phyloP scores from a whole-genome alignment of 2,888 invertebrate species.

The Tupiocoris notatus region DNA sequence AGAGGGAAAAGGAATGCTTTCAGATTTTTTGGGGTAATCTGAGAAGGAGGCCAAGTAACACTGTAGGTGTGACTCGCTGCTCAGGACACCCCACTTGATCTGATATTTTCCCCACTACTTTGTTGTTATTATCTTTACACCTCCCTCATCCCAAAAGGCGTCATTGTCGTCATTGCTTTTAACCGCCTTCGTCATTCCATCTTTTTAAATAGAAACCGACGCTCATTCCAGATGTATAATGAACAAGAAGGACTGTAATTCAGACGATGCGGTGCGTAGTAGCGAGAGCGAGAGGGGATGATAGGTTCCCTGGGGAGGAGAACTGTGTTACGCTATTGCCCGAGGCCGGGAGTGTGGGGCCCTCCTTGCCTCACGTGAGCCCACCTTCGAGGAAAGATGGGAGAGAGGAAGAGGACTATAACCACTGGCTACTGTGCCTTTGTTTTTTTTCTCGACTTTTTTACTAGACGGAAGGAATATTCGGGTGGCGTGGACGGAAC shows the following conservation, averaged over 20 bases:
- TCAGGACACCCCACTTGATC: no score
- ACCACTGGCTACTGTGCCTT: conserved; percentile 40
- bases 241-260: conserved; percentile 43
- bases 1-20: background rate
- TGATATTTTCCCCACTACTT: conserved; percentile 28
- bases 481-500: conserved; percentile 22
- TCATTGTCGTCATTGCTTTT: background rate
- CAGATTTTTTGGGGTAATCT: background rate
- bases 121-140: conserved; percentile 41
- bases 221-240: conserved; percentile 44
- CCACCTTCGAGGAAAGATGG: background rate
- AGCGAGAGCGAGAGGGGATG: background rate
- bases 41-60: background rate
- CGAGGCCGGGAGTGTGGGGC: background rate
- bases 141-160: background rate
- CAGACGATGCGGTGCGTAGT: conserved; percentile 14
- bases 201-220: conserved; percentile 41
- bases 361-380: background rate
- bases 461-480: conserved; percentile 40
- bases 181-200: background rate
- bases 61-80: no score
- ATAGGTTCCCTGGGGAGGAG: background rate
- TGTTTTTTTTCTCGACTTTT: conserved; percentile 15
- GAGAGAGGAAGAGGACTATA: conserved; percentile 14
- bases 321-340: conserved; percentile 36